Evolutionary conservation across 2,797 vertebrate species (phyloP).

Genomic region (Lagorchestes hirsutus): DNA sequence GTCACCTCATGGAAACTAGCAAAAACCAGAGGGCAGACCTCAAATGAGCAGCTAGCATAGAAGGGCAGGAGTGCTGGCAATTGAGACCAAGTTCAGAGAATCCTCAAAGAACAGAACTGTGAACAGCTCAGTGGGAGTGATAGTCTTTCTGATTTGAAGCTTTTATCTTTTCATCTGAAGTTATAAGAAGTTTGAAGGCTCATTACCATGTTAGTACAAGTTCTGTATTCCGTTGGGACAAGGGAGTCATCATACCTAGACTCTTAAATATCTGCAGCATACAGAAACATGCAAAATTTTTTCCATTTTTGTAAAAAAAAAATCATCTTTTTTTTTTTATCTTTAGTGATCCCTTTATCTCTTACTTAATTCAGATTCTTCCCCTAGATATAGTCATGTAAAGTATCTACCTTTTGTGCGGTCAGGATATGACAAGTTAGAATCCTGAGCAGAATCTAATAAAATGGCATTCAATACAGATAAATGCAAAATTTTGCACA

Average conservation of each 20-base stretch:
- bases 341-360: neutral
- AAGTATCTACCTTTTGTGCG: neutral
- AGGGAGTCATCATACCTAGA: no score
- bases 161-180: neutral
- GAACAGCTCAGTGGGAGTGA: neutral
- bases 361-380: neutral
- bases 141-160: neutral
- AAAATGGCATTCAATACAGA: neutral
- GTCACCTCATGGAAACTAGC: neutral
- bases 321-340: neutral
- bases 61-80: neutral
- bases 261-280: no score
- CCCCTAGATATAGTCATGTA: neutral
- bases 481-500: neutral
- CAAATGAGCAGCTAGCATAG: neutral
- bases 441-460: neutral
- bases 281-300: neutral
- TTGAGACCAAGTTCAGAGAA: neutral
- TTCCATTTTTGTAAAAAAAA: neutral
- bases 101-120: neutral
- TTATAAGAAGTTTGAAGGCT: neutral
- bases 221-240: neutral
- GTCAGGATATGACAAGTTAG: neutral
- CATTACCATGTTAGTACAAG: neutral
- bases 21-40: neutral